A percentile compares a stretch with the other conserved stretches of the same genome.
Evolutionary conservation across 2,113 vertebrate genomes (phyloP).

Genomic region (Rhagologus leucostigma): DNA sequence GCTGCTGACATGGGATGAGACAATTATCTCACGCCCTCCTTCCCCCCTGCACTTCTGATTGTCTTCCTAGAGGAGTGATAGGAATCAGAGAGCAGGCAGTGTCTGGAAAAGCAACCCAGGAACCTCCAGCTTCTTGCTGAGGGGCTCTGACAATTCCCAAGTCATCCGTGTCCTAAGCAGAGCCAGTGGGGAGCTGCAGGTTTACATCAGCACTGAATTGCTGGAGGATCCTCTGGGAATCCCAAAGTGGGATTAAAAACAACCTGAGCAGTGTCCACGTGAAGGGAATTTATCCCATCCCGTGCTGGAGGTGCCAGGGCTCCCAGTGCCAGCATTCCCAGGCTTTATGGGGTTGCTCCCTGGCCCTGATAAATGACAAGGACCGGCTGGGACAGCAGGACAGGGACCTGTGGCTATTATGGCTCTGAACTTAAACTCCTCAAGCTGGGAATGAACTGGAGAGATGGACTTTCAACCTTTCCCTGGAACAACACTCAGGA

Average conservation of each 20-base stretch:
- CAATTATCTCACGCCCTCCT: not conserved
- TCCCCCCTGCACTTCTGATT: not conserved
- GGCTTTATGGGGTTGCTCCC: not conserved
- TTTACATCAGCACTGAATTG: not conserved
- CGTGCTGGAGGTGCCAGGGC: not conserved
- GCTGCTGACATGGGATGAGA: not conserved
- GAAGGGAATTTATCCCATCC: not conserved
- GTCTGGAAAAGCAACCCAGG: not conserved
- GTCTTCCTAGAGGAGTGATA: not conserved
- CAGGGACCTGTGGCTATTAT: not conserved
- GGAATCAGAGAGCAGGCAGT: not conserved
- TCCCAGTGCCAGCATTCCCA: not conserved
- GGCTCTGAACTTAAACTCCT: not conserved
- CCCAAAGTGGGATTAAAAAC: not conserved
- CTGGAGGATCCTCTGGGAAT: not conserved
- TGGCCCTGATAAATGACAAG: not conserved
- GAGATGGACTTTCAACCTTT: not conserved
- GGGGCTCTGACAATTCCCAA: not conserved
- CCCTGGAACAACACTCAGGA: not conserved
- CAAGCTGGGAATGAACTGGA: not conserved
- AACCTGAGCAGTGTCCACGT: not conserved
- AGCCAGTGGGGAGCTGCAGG: not conserved
- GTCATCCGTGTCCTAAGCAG: not conserved
- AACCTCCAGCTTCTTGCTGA: not conserved
- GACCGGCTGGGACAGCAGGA: not conserved